A percentile compares a stretch with the other conserved stretches of the same genome.
phyloP scores from a whole-genome alignment of 2,113 vertebrate species.

The Scophthalmus maximus region DNA sequence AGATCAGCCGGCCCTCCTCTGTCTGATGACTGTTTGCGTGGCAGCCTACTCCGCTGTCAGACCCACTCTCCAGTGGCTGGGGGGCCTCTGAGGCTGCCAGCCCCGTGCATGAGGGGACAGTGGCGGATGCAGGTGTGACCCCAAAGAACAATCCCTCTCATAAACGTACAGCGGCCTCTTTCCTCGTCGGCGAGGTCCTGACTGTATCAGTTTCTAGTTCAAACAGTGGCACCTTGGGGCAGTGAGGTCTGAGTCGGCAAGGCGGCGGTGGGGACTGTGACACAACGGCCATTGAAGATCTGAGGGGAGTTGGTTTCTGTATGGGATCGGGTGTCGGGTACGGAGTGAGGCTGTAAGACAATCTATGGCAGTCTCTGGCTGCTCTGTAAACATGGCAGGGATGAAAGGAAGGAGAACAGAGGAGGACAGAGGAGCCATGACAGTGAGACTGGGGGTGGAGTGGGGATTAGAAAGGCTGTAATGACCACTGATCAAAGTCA shows the following conservation, averaged over 20 bases:
- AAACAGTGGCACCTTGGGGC: conserved; percentile 78
- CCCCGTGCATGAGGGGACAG: conserved; percentile 53
- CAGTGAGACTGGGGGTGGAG: conserved; percentile 81
- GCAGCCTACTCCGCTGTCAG: conserved; percentile 51
- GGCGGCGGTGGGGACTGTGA: conserved; percentile 67
- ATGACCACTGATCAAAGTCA: conserved; percentile 85
- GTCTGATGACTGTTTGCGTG: conserved; percentile 74
- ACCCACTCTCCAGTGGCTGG: conserved; percentile 44
- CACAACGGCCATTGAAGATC: conserved; percentile 81
- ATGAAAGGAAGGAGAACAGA: conserved; percentile 84
- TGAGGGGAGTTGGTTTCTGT: conserved; percentile 76
- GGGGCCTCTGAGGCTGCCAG: conserved; percentile 32
- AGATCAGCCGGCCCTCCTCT: conserved; percentile 56
- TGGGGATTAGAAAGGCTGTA: conserved; percentile 83
- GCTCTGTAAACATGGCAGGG: conserved; percentile 83
- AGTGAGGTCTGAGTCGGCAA: conserved; percentile 65
- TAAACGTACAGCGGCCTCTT: conserved; percentile 61
- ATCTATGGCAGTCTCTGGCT: conserved; percentile 82
- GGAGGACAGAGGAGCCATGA: conserved; percentile 80
- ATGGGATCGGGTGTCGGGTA: conserved; percentile 82
- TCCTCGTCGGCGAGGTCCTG: conserved; percentile 64
- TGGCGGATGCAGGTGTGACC: conserved; percentile 70
- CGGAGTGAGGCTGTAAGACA: conserved; percentile 85
- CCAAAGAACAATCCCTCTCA: conserved; percentile 61
- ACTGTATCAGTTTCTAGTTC: conserved; percentile 79